Conservation (phyloP, 2,797 vertebrate genomes). For the Protosalanx chinensis region DNA sequence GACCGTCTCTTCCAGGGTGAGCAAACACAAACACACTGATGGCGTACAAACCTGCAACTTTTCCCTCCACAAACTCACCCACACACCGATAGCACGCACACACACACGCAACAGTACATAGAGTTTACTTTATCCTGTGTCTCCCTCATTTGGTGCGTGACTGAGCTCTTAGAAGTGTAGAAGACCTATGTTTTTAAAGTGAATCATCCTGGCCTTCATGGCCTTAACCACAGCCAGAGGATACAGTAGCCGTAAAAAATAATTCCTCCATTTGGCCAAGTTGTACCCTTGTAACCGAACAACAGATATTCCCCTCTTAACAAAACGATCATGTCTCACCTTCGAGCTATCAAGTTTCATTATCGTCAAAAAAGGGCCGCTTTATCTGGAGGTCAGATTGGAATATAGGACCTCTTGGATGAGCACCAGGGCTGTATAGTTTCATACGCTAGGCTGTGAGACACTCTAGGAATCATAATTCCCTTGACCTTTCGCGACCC, state of each 20-base stretch:
- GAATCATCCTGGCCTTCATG: conserved; percentile 2
- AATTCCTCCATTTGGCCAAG: conserved; percentile 44
- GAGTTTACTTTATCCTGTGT: conserved; percentile 29
- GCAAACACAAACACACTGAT: conserved; percentile 11
- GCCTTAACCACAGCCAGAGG: background rate
- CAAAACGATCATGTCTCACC: conserved; percentile 48
- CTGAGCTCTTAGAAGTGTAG: conserved; percentile 20
- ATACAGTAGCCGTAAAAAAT: conserved; percentile 9
- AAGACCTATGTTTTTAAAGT: conserved; percentile 13
- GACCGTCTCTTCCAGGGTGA: conserved; percentile 55
- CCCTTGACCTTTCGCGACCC: conserved; percentile 67
- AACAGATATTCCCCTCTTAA: conserved; percentile 41
- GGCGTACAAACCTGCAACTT: no score
- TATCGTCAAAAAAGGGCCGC: conserved; percentile 49
- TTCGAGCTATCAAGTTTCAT: conserved; percentile 52
- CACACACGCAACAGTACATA: background rate
- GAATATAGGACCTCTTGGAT: conserved; percentile 63
- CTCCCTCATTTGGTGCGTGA: conserved; percentile 37
- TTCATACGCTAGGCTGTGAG: conserved; percentile 60
- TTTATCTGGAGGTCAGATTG: conserved; percentile 61
- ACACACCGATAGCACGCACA: conserved; percentile 1
- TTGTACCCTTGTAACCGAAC: conserved; percentile 38
- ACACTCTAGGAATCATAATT: conserved; percentile 75
- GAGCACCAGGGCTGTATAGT: conserved; percentile 65
- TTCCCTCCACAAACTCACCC: background rate